These are phyloP conservation scores for Drosophila borealis DNA, from an alignment of 2,888 invertebrate genomes.

Conservation along the genomic window DNA sequence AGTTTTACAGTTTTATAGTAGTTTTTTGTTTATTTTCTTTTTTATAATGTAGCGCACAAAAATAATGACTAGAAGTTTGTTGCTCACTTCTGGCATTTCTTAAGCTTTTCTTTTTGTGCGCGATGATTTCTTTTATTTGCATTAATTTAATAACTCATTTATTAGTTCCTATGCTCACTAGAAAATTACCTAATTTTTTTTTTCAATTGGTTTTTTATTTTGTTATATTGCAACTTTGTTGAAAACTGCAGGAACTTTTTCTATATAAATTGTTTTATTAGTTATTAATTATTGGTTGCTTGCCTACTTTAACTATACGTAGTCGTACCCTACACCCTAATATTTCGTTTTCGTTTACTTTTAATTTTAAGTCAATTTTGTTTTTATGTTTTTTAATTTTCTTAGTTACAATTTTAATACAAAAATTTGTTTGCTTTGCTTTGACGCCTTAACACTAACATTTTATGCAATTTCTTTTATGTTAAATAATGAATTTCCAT, in stretches of 20 bases:
- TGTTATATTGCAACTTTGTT: slow-evolving; percentile 66
- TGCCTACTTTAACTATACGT: slow-evolving; percentile 51
- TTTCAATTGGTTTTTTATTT: slow-evolving; percentile 35
- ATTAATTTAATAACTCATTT: slow-evolving; percentile 17
- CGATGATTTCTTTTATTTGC: slow-evolving; percentile 2
- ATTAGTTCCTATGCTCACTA: slow-evolving; percentile 50
- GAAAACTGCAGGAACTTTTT: slow-evolving; percentile 77
- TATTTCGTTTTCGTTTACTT: slow-evolving; percentile 42
- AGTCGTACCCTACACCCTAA: slow-evolving; percentile 59
- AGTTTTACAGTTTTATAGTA: slow-evolving; percentile 7
- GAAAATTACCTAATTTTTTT: slow-evolving; percentile 47
- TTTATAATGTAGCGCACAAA: slow-evolving; percentile 46
- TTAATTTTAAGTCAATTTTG: slow-evolving; percentile 20
- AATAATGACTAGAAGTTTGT: slow-evolving; percentile 59
- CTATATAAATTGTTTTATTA: slow-evolving; percentile 50
- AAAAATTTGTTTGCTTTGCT: slow-evolving; percentile 59
- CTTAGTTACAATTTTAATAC: slow-evolving; percentile 50
- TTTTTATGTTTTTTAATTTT: slow-evolving; percentile 16
- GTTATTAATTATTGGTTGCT: slow-evolving; percentile 34
- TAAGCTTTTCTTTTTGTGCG: slow-evolving; percentile 40
- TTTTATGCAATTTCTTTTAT: slow-evolving; percentile 34
- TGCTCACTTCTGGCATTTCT: slow-evolving; percentile 54
- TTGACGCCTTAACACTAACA: slow-evolving; percentile 50
- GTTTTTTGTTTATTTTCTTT: slow-evolving; percentile 7
- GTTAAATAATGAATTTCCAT: slow-evolving; percentile 25